Evolutionary conservation across 2,113 vertebrate genomes (phyloP).

Genomic region (Eclectus roratus): DNA sequence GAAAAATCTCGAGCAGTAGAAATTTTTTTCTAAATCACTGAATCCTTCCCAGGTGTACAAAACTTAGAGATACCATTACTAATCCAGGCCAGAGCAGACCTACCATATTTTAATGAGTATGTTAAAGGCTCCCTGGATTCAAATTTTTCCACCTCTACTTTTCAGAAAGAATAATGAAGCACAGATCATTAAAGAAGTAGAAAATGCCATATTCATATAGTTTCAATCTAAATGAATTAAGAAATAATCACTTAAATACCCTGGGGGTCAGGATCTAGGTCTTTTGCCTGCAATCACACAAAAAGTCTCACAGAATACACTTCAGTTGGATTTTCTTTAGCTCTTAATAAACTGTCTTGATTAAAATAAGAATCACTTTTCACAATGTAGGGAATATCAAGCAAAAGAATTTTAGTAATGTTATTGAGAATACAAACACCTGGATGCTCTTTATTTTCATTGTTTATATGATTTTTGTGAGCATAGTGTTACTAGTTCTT

Average conservation of each 20-base stretch:
- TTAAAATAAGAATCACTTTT: neutral
- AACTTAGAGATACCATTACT: neutral
- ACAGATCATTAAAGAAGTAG: neutral
- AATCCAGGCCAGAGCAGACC: neutral
- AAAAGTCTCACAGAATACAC: neutral
- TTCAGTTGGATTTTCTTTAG: neutral
- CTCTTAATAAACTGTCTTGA: neutral
- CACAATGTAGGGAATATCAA: neutral
- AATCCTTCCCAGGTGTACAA: neutral
- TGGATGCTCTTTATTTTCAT: neutral
- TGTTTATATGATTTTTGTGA: neutral
- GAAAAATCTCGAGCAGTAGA: neutral
- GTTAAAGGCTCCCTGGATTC: neutral
- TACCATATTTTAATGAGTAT: neutral
- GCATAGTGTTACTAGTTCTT: neutral
- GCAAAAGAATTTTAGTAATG: neutral
- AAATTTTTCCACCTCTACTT: neutral
- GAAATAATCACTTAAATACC: neutral
- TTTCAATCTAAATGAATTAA: slow-evolving; percentile 13
- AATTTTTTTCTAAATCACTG: neutral
- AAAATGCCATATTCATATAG: neutral
- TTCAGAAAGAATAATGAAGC: neutral
- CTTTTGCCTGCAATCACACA: neutral
- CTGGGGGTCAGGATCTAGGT: neutral
- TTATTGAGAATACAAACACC: neutral